phyloP scores from a whole-genome alignment of 2,797 vertebrate species.

The Onychomys torridus region DNA sequence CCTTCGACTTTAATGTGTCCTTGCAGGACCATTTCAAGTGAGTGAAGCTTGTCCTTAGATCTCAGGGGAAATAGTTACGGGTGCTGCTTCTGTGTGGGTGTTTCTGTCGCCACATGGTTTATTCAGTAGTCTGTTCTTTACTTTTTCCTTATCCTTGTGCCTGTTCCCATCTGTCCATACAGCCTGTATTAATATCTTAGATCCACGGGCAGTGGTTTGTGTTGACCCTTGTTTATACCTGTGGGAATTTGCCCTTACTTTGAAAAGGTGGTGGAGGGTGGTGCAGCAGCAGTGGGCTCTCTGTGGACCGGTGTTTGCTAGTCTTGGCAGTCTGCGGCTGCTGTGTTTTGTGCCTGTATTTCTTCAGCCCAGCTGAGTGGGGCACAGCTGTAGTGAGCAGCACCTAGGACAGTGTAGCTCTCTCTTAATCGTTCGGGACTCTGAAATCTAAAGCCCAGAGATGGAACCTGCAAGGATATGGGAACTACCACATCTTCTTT shows the following conservation, averaged over 20 bases:
- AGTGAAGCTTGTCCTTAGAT: slow-evolving; percentile 81
- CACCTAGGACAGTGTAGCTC: background rate
- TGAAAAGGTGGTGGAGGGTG: background rate
- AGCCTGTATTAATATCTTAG: background rate
- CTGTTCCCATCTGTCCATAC: background rate
- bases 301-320: background rate
- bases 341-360: background rate
- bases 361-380: background rate
- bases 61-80: background rate
- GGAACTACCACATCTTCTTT: background rate
- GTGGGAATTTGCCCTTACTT: background rate
- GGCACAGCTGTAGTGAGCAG: background rate
- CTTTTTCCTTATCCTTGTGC: background rate
- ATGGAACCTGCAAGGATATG: background rate
- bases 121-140: background rate
- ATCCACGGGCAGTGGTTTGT: background rate
- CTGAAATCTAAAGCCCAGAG: background rate
- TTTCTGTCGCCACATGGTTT: background rate
- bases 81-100: background rate
- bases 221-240: background rate
- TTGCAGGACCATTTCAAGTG: slow-evolving; percentile 99
- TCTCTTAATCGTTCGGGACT: slow-evolving; percentile 19
- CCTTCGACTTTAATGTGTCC: slow-evolving; percentile 97
- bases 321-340: background rate
- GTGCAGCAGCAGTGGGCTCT: background rate